Percentiles rank a stretch among this genome's conserved stretches.
These are phyloP conservation scores for Parasteatoda lunata DNA, from an alignment of 2,888 invertebrate genomes.

Conservation along the genomic window DNA sequence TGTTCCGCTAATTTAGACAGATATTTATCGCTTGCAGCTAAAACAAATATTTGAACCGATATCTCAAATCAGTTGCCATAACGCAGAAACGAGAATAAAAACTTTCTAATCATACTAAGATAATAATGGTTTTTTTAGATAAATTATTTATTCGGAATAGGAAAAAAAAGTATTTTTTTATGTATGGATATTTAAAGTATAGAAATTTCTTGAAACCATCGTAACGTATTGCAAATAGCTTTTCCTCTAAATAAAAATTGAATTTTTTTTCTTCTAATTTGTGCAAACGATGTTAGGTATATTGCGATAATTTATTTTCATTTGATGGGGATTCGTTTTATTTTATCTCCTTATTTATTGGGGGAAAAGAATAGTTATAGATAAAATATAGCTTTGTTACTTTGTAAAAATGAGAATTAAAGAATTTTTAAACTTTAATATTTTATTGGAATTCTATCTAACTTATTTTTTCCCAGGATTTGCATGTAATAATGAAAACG, in stretches of 20 bases:
- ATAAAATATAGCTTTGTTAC: conserved; percentile 17
- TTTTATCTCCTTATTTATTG: conserved; percentile 47
- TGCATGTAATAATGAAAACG: too few species aligned
- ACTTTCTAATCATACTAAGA: conserved; percentile 52
- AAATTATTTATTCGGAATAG: conserved; percentile 60
- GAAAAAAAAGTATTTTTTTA: conserved; percentile 9
- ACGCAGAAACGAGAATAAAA: conserved; percentile 17
- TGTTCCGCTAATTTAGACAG: conserved; percentile 59
- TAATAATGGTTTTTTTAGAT: conserved; percentile 66
- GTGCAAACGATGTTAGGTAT: conserved; percentile 21
- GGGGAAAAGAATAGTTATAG: conserved; percentile 33
- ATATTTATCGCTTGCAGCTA: conserved; percentile 64
- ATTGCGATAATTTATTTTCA: conserved; percentile 50
- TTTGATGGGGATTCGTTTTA: conserved; percentile 43
- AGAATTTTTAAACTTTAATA: not conserved
- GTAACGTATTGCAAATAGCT: conserved; percentile 20
- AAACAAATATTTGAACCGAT: conserved; percentile 68
- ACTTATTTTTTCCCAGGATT: too few species aligned
- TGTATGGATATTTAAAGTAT: conserved; percentile 18
- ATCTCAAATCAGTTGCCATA: conserved; percentile 54
- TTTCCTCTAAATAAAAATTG: conserved; percentile 50
- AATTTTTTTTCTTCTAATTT: conserved; percentile 5
- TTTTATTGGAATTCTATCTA: too few species aligned
- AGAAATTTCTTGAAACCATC: conserved; percentile 50
- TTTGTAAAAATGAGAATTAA: not conserved